phyloP scores from a whole-genome alignment of 2,888 invertebrate genomes.

The Smittia sp. region DNA sequence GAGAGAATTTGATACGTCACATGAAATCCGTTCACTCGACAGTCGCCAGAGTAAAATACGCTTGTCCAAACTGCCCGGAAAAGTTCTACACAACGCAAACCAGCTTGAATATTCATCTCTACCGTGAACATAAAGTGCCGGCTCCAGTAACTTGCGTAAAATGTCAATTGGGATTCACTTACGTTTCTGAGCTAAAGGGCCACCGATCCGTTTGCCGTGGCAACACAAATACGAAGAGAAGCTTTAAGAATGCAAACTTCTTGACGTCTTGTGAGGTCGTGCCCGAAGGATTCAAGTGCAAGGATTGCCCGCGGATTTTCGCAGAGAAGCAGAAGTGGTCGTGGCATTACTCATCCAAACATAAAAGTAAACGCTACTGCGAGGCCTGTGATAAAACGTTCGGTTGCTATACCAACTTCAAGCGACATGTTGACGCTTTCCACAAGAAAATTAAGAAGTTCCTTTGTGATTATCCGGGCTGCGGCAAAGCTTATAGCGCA shows the following conservation, averaged over 20 bases:
- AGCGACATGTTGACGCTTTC: neutral
- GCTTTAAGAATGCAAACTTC: neutral
- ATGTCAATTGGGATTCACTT: neutral
- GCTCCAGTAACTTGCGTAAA: neutral
- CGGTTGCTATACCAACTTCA: neutral
- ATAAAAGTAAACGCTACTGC: neutral
- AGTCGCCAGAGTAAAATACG: neutral
- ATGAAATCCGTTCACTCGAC: neutral
- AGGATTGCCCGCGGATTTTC: neutral
- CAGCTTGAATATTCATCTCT: neutral
- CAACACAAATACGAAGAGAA: neutral
- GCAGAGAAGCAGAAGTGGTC: neutral
- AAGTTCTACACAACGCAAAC: neutral
- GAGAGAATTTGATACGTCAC: neutral
- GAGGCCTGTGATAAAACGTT: neutral
- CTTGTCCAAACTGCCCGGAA: neutral
- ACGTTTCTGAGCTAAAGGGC: neutral
- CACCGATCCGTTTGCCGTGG: neutral
- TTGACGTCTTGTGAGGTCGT: neutral
- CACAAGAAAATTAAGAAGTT: slow-evolving; percentile 6
- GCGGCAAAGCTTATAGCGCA: neutral
- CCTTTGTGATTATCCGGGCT: neutral
- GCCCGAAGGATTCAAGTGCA: neutral
- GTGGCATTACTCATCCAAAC: neutral
- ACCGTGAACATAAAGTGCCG: neutral